A percentile compares a stretch with the other conserved stretches of the same genome.
Conservation (phyloP, 2,113 vertebrate species). For the Albula glossodonta region DNA sequence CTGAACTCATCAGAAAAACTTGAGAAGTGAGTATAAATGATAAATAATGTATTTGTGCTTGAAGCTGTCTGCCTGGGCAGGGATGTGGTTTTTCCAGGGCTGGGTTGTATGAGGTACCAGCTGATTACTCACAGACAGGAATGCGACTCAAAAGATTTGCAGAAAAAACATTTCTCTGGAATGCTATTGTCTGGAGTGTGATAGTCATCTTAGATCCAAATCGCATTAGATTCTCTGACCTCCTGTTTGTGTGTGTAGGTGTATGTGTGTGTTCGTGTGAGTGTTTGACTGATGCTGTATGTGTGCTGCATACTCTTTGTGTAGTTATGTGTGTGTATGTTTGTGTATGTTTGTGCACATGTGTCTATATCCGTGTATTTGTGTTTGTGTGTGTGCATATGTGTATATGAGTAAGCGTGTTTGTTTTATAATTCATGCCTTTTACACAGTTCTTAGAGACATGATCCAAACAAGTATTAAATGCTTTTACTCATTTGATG, state of each 20-base stretch:
- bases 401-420: too few species aligned
- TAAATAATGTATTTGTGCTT: neutral
- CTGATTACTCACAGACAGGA: constrained; percentile 72
- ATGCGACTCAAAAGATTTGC: constrained; percentile 62
- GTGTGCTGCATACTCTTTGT: neutral
- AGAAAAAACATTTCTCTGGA: constrained; percentile 60
- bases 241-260: constrained; percentile 6
- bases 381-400: too few species aligned
- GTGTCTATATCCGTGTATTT: constrained; percentile 26
- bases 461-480: too few species aligned
- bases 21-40: neutral
- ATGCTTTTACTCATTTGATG: too few species aligned
- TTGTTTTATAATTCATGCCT: too few species aligned
- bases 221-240: constrained; percentile 12
- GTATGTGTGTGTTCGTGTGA: constrained; percentile 13
- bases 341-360: constrained; percentile 3
- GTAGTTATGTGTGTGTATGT: neutral
- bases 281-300: neutral
- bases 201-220: constrained; percentile 40
- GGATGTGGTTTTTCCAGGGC: constrained; percentile 51
- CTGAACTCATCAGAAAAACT: neutral
- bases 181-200: constrained; percentile 56
- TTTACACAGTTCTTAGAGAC: too few species aligned
- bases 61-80: constrained; percentile 1
- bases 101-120: constrained; percentile 56